phyloP scores from a whole-genome alignment of 2,888 invertebrate genomes.

The Orchestes rusci region DNA sequence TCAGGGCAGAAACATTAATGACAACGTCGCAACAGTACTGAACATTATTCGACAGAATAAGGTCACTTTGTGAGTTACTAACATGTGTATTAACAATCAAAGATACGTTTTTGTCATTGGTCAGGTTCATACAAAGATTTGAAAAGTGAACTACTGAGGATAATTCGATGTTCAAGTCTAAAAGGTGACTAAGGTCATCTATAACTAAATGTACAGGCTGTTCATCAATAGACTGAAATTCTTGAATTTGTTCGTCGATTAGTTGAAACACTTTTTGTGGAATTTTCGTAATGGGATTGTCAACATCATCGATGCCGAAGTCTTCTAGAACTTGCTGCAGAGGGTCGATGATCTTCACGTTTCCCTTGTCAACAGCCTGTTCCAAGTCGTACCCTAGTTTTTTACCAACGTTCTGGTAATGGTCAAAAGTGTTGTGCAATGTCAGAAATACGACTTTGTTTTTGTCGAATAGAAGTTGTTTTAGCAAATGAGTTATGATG shows the following conservation, averaged over 20 bases:
- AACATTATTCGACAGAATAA: slow-evolving; percentile 53
- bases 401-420: slow-evolving; percentile 68
- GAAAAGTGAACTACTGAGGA: slow-evolving; percentile 49
- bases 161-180: slow-evolving; percentile 55
- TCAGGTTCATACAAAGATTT: slow-evolving; percentile 44
- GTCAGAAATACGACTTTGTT: slow-evolving; percentile 56
- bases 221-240: slow-evolving; percentile 18
- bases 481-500: slow-evolving; percentile 59
- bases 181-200: slow-evolving; percentile 66
- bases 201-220: slow-evolving; percentile 49
- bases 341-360: slow-evolving; percentile 49
- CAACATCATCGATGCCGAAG: slow-evolving; percentile 30
- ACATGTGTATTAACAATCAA: slow-evolving; percentile 54
- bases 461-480: slow-evolving; percentile 57
- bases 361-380: slow-evolving; percentile 44
- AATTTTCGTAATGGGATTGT: too few relatives aligned
- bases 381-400: slow-evolving; percentile 66
- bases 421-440: slow-evolving; percentile 62
- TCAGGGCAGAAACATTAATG: slow-evolving; percentile 58
- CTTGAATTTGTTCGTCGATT: slow-evolving; percentile 29
- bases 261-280: too few relatives aligned
- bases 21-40: slow-evolving; percentile 57
- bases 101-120: slow-evolving; percentile 41
- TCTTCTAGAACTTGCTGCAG: slow-evolving; percentile 45
- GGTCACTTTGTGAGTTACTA: slow-evolving; percentile 51